These are phyloP conservation scores for Spea hammondii DNA, from an alignment of 2,797 vertebrate genomes.

Conservation along the genomic window DNA sequence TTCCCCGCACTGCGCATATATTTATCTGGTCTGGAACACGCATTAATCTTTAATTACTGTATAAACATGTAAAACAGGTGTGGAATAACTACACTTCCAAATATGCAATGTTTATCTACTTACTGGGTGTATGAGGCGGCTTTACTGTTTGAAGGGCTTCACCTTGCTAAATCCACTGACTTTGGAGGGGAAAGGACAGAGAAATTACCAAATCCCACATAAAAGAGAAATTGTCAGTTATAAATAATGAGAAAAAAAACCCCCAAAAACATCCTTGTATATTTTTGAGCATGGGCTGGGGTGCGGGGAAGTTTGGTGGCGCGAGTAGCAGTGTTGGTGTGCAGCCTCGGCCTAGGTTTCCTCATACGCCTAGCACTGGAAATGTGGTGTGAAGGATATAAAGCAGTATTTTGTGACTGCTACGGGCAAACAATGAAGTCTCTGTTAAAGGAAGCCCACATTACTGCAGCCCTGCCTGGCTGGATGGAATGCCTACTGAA, in stretches of 20 bases:
- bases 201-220: constrained; percentile 69
- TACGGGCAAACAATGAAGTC: constrained; percentile 82
- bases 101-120: constrained; percentile 63
- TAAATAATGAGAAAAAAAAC: constrained; percentile 66
- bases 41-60: constrained; percentile 82
- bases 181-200: constrained; percentile 55
- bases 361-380: constrained; percentile 61
- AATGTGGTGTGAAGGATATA: constrained; percentile 82
- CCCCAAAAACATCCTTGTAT: constrained; percentile 65
- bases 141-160: constrained; percentile 57
- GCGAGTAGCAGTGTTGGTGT: constrained; percentile 66
- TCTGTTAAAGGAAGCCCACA: constrained; percentile 77
- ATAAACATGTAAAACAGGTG: constrained; percentile 87
- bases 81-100: constrained; percentile 71
- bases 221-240: constrained; percentile 73
- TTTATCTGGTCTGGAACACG: constrained; percentile 79
- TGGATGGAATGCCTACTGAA: constrained; percentile 78
- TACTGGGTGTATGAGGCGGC: constrained; percentile 54
- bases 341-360: constrained; percentile 60
- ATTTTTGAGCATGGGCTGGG: constrained; percentile 61
- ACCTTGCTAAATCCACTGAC: constrained; percentile 59
- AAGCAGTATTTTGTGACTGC: constrained; percentile 81
- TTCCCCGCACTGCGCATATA: constrained; percentile 62
- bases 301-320: constrained; percentile 69
- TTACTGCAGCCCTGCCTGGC: constrained; percentile 67